phyloP scores from a whole-genome alignment of 2,797 vertebrate genomes.

The Gouania willdenowi region DNA sequence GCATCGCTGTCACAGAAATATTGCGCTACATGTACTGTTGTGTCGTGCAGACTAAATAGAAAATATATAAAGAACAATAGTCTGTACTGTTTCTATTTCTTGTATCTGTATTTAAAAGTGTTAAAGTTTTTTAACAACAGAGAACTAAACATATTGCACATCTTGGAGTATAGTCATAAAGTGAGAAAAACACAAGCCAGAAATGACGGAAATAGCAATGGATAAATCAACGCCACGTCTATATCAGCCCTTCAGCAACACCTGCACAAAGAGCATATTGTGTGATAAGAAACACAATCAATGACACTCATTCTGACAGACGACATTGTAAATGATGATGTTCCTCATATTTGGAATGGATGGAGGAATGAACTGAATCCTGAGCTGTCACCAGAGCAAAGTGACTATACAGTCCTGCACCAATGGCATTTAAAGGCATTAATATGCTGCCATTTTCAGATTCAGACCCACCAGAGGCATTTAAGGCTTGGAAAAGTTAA shows the following conservation, averaged over 20 bases:
- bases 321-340: too few relatives aligned
- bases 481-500: conserved; percentile 6
- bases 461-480: not conserved
- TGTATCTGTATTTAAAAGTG: not conserved
- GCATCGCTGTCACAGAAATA: too few relatives aligned
- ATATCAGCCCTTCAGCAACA: not conserved
- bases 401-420: not conserved
- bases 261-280: too few relatives aligned
- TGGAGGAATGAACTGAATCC: too few relatives aligned
- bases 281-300: too few relatives aligned
- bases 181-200: not conserved
- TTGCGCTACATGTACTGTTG: too few relatives aligned
- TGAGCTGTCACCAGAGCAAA: not conserved
- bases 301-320: too few relatives aligned
- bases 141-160: not conserved
- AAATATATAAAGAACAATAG: not conserved
- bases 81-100: too few relatives aligned
- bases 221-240: not conserved
- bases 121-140: not conserved
- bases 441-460: not conserved
- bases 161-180: not conserved
- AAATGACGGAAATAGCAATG: not conserved
- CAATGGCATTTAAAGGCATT: not conserved
- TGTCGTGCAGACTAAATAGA: too few relatives aligned
- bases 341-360: too few relatives aligned